Evolutionary conservation across 2,888 invertebrate species (phyloP).

Genomic region (Dolomedes plantarius): DNA sequence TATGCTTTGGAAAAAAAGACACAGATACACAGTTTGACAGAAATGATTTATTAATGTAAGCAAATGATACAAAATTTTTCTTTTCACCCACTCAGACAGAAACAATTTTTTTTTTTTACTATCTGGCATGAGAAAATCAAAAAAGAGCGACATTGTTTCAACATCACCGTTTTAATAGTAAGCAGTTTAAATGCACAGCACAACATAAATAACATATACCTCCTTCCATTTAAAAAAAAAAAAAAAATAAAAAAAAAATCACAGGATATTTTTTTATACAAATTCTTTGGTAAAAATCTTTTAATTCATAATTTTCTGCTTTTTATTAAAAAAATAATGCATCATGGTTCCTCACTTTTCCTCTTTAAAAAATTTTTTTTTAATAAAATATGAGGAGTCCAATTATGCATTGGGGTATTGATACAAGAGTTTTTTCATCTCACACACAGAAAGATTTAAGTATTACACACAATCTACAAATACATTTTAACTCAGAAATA

Average conservation of each 20-base stretch:
- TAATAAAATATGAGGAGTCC: slow-evolving; percentile 5
- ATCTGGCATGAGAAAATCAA: not conserved
- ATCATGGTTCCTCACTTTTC: not conserved
- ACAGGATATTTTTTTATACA: slow-evolving; percentile 8
- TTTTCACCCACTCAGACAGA: not conserved
- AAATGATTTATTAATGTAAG: slow-evolving; percentile 13
- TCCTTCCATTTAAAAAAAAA: not conserved
- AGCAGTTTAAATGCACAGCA: slow-evolving; percentile 7
- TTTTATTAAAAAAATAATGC: slow-evolving; percentile 17
- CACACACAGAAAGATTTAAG: not conserved
- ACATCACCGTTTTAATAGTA: slow-evolving; percentile 1
- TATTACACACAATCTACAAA: not conserved
- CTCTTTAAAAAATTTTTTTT: not conserved
- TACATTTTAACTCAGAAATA: not conserved
- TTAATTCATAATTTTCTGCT: not conserved
- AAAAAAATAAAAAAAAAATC: not conserved
- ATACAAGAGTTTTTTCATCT: not conserved
- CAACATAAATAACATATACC: slow-evolving; percentile 11
- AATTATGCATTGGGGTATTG: not conserved
- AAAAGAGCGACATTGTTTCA: not conserved
- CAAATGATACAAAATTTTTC: not conserved
- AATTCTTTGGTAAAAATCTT: slow-evolving; percentile 2
- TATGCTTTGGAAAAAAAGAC: no score
- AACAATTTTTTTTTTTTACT: not conserved
- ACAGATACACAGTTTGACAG: not conserved